phyloP scores from a whole-genome alignment of 2,888 invertebrate species.

The Drosophila bunnanda region DNA sequence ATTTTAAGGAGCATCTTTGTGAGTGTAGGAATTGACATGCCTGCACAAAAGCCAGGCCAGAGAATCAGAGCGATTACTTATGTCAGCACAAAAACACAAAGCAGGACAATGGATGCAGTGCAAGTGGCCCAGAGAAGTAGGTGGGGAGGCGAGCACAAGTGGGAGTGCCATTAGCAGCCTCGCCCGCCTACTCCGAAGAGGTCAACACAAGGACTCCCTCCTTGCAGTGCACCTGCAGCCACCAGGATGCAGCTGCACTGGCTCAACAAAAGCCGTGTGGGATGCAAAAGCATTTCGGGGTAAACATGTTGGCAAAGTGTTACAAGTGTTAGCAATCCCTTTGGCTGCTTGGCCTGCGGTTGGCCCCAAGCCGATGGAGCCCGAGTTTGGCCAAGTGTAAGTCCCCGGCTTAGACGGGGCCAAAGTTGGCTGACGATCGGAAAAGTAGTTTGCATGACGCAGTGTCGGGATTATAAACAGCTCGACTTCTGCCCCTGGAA shows the following conservation, averaged over 20 bases:
- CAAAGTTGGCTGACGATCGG: slow-evolving; percentile 58
- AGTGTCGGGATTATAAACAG: slow-evolving; percentile 57
- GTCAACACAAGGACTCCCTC: slow-evolving; percentile 48
- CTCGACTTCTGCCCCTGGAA: slow-evolving; percentile 45
- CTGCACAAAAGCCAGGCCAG: slow-evolving; percentile 26
- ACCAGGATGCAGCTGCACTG: slow-evolving; percentile 35
- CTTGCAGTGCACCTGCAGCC: neutral
- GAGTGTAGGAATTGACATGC: slow-evolving; percentile 14
- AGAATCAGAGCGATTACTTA: slow-evolving; percentile 63
- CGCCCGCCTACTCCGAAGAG: slow-evolving; percentile 36
- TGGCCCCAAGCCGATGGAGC: slow-evolving; percentile 35
- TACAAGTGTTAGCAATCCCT: slow-evolving; percentile 64
- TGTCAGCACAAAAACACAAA: slow-evolving; percentile 69
- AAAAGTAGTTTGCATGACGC: slow-evolving; percentile 55
- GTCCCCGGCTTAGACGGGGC: slow-evolving; percentile 58
- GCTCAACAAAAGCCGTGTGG: slow-evolving; percentile 37
- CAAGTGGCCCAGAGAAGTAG: slow-evolving; percentile 22
- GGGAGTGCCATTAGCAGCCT: slow-evolving; percentile 57
- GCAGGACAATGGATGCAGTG: slow-evolving; percentile 53
- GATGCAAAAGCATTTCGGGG: slow-evolving; percentile 56
- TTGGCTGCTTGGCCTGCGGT: slow-evolving; percentile 44
- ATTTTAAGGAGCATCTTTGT: neutral
- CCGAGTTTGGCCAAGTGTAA: slow-evolving; percentile 72
- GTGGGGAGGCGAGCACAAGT: slow-evolving; percentile 5
- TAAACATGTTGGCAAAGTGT: slow-evolving; percentile 64